Conservation (phyloP, 2,113 vertebrate species). For the Psophia crepitans region DNA sequence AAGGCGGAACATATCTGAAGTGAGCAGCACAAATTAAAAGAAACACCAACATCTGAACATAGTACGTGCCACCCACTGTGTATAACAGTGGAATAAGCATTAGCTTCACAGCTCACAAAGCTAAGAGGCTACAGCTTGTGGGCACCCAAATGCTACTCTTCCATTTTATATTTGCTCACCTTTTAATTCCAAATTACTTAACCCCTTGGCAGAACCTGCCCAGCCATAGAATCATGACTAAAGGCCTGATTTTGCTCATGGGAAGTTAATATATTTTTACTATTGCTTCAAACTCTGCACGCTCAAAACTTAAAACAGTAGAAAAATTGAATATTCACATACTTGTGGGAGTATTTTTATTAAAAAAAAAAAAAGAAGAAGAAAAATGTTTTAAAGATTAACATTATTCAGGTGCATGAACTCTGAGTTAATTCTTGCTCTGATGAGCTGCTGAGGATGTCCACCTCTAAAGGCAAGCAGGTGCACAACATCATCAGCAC, state of each 20-base stretch:
- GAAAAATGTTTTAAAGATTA: neutral
- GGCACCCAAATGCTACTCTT: neutral
- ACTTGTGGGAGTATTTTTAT: neutral
- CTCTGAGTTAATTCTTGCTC: neutral
- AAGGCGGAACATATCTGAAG: neutral
- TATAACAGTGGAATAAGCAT: neutral
- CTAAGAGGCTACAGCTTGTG: neutral
- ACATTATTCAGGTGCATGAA: neutral
- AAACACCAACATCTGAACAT: neutral
- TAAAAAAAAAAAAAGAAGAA: too few species aligned
- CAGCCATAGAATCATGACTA: neutral
- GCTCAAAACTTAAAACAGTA: neutral
- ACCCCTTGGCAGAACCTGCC: neutral
- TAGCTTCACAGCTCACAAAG: neutral
- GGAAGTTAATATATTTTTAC: neutral
- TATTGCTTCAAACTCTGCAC: neutral
- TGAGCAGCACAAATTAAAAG: neutral
- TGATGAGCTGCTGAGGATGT: neutral
- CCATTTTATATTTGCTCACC: neutral
- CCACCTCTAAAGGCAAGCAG: neutral
- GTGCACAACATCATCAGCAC: neutral
- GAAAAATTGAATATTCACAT: neutral
- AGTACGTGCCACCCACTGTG: neutral
- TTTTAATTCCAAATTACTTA: neutral
- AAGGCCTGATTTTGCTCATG: neutral